phyloP scores from a whole-genome alignment of 2,888 invertebrate genomes.

The Caenorhabditis doughertyi region DNA sequence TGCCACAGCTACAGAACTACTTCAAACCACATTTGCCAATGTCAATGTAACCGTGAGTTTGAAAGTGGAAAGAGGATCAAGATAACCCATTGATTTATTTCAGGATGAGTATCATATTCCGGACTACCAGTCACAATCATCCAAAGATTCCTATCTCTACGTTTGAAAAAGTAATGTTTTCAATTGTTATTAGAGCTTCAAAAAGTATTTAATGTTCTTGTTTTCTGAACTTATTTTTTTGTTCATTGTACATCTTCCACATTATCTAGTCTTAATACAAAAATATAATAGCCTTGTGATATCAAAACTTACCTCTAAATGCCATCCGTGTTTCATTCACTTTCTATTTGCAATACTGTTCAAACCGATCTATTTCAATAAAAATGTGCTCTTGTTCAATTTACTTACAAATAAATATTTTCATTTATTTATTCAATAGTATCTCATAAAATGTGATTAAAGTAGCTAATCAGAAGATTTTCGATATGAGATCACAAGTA shows the following conservation, averaged over 20 bases:
- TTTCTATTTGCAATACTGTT: constrained; percentile 24
- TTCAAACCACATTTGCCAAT: constrained; percentile 88
- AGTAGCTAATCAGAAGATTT: too few species aligned
- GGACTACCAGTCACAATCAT: constrained; percentile 44
- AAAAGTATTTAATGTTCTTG: not conserved
- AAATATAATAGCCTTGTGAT: not conserved
- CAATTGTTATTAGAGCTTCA: too few species aligned
- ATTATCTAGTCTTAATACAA: not conserved
- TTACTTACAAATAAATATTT: too few species aligned
- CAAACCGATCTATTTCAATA: not conserved
- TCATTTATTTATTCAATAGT: too few species aligned
- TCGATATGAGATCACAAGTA: too few species aligned
- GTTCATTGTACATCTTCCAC: not conserved
- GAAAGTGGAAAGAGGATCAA: not conserved
- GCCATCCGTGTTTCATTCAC: constrained; percentile 4
- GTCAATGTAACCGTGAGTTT: constrained; percentile 74
- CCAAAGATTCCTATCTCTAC: constrained; percentile 35
- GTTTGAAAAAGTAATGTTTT: constrained; percentile 11
- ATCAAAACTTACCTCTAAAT: constrained; percentile 9
- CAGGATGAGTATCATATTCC: constrained; percentile 51
- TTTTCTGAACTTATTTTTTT: not conserved
- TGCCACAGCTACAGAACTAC: constrained; percentile 88
- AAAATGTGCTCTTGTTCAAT: not conserved
- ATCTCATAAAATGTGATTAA: too few species aligned
- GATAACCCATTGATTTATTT: not conserved